A percentile compares a stretch with the other conserved stretches of the same genome.
These are phyloP conservation scores for Endotricha flammealis DNA, from an alignment of 2,888 invertebrate species.

Conservation along the genomic window DNA sequence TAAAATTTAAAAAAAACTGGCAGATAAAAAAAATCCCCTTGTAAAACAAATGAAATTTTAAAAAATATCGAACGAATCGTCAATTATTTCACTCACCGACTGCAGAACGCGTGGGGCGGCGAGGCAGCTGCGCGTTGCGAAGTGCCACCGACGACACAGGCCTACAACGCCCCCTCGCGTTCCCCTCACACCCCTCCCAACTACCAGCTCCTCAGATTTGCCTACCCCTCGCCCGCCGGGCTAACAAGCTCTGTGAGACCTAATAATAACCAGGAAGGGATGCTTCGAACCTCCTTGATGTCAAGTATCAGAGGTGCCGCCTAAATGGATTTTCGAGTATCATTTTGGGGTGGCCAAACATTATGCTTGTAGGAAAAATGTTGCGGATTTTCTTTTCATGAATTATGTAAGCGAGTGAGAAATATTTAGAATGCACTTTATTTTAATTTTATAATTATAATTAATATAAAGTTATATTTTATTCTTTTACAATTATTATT, in stretches of 20 bases:
- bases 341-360: conserved; percentile 3
- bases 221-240: conserved; percentile 46
- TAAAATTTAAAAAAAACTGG: no score
- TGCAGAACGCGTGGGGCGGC: conserved; percentile 29
- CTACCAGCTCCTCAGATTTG: conserved; percentile 45
- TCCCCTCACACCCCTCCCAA: conserved; percentile 35
- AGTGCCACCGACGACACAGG: conserved; percentile 49
- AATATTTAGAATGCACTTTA: neutral
- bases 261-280: conserved; percentile 30
- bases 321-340: conserved; percentile 10
- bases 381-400: neutral
- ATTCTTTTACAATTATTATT: no score
- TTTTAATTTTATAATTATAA: neutral
- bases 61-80: no score
- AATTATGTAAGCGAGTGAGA: no score
- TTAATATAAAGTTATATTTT: neutral
- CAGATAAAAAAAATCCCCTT: no score
- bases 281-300: conserved; percentile 15
- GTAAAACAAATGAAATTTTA: no score
- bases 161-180: conserved; percentile 43
- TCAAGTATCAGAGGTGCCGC: conserved; percentile 10
- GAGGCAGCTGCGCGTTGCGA: conserved; percentile 57
- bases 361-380: neutral
- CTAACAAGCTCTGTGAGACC: conserved; percentile 35
- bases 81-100: conserved; percentile 20